Base-by-base conservation (phyloP, 2,888 invertebrate species). In the Glaucopsyche alexis region DNA sequence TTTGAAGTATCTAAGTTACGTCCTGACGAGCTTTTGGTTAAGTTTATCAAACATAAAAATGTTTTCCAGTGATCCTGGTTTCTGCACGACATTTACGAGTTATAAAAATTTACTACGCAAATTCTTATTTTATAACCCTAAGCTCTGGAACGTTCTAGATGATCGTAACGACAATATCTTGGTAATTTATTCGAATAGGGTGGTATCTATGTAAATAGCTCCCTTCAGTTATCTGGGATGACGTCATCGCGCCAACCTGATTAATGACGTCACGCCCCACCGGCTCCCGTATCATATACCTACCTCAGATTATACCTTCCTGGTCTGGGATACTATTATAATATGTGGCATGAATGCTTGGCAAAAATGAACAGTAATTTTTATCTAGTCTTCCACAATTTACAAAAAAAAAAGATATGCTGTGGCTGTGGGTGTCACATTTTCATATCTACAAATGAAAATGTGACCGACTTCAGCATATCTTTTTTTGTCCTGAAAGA, bases 191-290 rank as follows among this genome's bases (percentile, higher is more conserved):
- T 74, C 69, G 69, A 66, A 65, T 60, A 49, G 69, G 73, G 71
- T 73, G 79, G 78, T 79, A 81, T 84, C 74, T 76, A 82, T 82
- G 82, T 81, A 81, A 82, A 83, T 83, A 80, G 77, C 79, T 79
- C 80, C 81, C 78, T 75, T 73, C 72, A 77, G 80, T 81, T 82
- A 81, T 83, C 83, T 81, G 78, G 75, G 78, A 80, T 84, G 84
- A 85, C 83, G 84, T 84, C 83, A 84, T 77, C 72, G 75, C 77
- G 77, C 77, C 74, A 76, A 67, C 77, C 81, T 84, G 84, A 86
- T 85, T 84, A 82, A 87, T 84, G 84, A 82, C 81, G 81, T 81
- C 82, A 85, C 81, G 81, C 81, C 80, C 80, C 78, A 75, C 73
- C 75, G 75, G 76, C 79, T 72, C 65, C 72, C 65, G 49, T 72